Evolutionary conservation across 1,140 invertebrate genomes (phyloP).

Genomic region (Andricus grossulariae): DNA sequence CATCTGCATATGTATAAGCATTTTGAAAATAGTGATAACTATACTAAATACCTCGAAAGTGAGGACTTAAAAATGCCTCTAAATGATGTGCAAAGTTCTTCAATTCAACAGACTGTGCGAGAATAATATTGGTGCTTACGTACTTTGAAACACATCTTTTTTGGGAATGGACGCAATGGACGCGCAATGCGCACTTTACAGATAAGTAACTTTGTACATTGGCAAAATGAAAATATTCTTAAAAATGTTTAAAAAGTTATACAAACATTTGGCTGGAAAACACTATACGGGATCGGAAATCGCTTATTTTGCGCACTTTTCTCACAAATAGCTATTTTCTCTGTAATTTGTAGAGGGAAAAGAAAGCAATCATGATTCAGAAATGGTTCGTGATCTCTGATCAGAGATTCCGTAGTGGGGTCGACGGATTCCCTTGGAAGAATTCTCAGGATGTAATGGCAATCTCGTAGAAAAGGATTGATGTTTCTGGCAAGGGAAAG

Average conservation of each 20-base stretch:
- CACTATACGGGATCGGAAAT: background rate
- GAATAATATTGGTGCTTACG: too few species aligned
- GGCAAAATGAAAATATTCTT: too few species aligned
- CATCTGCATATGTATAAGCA: too few species aligned
- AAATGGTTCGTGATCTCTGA: background rate
- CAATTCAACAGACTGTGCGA: background rate
- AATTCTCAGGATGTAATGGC: slow-evolving; percentile 45
- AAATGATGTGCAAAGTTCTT: too few species aligned
- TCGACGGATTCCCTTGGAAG: slow-evolving; percentile 11
- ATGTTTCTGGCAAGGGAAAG: slow-evolving; percentile 60
- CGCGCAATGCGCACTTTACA: too few species aligned
- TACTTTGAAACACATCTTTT: background rate
- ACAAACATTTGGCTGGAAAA: too few species aligned
- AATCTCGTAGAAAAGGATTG: slow-evolving; percentile 57
- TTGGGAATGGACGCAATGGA: background rate
- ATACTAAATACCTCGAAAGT: background rate
- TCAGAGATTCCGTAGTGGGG: background rate
- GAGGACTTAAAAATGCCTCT: too few species aligned
- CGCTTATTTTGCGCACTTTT: background rate
- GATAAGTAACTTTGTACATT: too few species aligned
- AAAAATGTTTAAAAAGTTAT: too few species aligned
- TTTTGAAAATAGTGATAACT: background rate
- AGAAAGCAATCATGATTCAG: background rate
- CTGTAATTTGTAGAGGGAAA: background rate
- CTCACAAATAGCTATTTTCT: background rate